Base-by-base conservation (phyloP, 2,888 invertebrate genomes). In the Melikaiella ostensackeni region DNA sequence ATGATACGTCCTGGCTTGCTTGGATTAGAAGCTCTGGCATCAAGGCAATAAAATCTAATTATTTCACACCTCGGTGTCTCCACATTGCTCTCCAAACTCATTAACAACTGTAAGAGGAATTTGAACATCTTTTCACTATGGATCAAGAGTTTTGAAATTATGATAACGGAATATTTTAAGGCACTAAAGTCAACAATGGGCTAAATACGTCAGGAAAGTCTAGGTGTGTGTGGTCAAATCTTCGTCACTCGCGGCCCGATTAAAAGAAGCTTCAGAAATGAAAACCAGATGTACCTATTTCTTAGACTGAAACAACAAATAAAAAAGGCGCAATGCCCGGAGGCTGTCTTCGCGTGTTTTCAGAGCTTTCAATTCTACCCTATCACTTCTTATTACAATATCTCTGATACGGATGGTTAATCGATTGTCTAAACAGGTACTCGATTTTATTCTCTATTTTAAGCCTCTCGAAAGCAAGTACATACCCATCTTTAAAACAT, bases 271-370 rank as follows among this genome's bases (percentile, higher is more conserved):
- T 50, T 70, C 19, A 50, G 70, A 70, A 70, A 70, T 70, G 50
- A 70, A 70, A 50, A 70, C 70, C 70, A 70, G 70, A 70, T 70
- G 70, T 70, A 70, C 50, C 70, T 50, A 70, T 70, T 70, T 70
- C 70, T 70, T 70, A 70, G 30, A 33, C 50, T 33, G 70, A 55
- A 70, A 50, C 70, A 70, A 70, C 50, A 70, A 70, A 70, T 70
- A 70, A 70, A 70, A 70, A 50, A 70, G n/a, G 50, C 50, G 50
- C 30, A 19, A 70, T 70, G 4, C 70, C 11, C 50, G 33, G 33
- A 33, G 70, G 50, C 19, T 16, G 24, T 21, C 27, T 30, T 46
- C 19, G 4, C 9, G n/a, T 70, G 50, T 70, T 70, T 50, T 30
- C n/a, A 70, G 50, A 50, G 30, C 50, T 70, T 50, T 50, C 33